Base-by-base conservation (phyloP, 1,140 invertebrate species). In the Sycophaga agraensis region DNA sequence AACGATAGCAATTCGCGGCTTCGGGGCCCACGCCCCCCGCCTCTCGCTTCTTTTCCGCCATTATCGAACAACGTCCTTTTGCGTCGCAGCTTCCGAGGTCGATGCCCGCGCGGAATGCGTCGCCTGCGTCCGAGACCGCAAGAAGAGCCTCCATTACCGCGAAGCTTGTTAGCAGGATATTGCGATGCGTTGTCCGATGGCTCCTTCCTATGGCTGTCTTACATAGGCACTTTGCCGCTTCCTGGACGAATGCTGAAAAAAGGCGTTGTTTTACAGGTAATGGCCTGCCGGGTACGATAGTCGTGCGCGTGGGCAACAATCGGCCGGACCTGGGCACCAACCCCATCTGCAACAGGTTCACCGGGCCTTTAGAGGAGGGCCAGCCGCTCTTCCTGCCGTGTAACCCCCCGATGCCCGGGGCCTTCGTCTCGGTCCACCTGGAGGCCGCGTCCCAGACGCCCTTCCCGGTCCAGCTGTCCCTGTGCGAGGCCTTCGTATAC, bases 401-500 rank as follows among this genome's bases (percentile, higher is more conserved):
- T 80, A 95, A 94, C 75, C 93, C 93, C 1, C 93, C 94, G 0
- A 96, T 96, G 92, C 92, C 94, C 0, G 94, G 94, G 3, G 94
- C 94, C 14, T 97, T 96, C 74, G 93, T 97, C 49, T 93, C 91
- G 56, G 92, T 97, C 0, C 93, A 96, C 73, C 75, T 96, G 43
- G 93, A 96, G 81, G 86, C 87, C 0, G 68, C 70, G 4, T 68
- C 70, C 0, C 50, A 67, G 28, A 75, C 79, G 2, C 81, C 87
- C 0, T 82, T 84, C 5, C 84, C 86, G 0, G 84, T 82, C 22
- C 89, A 92, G 46, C 81, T 97, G 4, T 96, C 93, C 0, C 92
- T 97, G n/a, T 97, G 94, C 75, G 94, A 97, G 80, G 91, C 93
- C 0, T 96, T 97, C 72, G 94, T 96, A 12, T 97, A 96, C 72